Evolutionary conservation across 2,113 vertebrate species (phyloP).

Genomic region (Motacilla tschutschensis): DNA sequence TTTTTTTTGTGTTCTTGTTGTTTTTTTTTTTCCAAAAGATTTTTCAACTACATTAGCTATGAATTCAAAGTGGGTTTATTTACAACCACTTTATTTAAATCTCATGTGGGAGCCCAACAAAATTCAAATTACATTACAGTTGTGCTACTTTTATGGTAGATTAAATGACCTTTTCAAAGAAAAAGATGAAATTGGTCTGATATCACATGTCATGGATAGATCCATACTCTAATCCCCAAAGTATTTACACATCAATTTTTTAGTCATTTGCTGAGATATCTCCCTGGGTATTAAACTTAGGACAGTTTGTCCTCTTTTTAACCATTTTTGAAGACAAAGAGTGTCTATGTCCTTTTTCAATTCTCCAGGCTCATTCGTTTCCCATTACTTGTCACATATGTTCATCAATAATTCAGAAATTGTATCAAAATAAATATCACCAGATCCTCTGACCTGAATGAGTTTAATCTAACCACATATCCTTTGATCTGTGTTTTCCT

Average conservation of each 20-base stretch:
- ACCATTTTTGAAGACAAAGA: not conserved
- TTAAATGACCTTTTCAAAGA: conserved; percentile 19
- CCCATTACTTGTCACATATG: not conserved
- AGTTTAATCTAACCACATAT: not conserved
- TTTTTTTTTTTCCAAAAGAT: fast-evolving
- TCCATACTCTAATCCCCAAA: not conserved
- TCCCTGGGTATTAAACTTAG: not conserved
- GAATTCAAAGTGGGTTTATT: not conserved
- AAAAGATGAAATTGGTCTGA: not conserved
- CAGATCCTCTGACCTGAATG: not conserved
- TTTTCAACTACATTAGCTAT: not conserved
- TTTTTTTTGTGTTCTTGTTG: not conserved
- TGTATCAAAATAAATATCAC: not conserved
- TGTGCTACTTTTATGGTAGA: not conserved
- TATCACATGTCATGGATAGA: not conserved
- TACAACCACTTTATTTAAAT: not conserved
- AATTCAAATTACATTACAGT: not conserved
- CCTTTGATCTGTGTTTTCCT: not conserved
- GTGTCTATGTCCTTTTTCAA: not conserved
- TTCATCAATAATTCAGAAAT: conserved; percentile 2
- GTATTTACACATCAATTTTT: not conserved
- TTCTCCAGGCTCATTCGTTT: not conserved
- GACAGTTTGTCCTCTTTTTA: not conserved
- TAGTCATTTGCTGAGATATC: not conserved
- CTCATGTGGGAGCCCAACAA: not conserved